These are phyloP conservation scores for Nesidiocoris tenuis DNA, from an alignment of 2,888 invertebrate species.

Conservation along the genomic window DNA sequence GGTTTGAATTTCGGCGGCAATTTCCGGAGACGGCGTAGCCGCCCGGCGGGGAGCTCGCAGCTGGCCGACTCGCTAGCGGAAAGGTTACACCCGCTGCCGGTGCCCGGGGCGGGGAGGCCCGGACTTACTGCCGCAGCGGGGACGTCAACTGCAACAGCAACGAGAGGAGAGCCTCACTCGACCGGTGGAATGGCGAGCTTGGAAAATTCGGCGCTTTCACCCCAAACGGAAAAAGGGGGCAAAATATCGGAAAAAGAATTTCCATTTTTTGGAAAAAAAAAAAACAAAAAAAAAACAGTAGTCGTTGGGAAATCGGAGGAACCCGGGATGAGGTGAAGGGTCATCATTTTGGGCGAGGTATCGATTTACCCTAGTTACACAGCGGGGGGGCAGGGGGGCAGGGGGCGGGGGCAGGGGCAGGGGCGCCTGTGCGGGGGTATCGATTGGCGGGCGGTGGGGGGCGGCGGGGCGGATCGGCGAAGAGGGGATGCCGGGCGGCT, in stretches of 20 bases:
- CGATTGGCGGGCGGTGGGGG: slow-evolving; percentile 52
- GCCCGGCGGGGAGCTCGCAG: not conserved
- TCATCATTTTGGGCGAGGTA: slow-evolving; percentile 18
- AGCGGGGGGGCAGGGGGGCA: not conserved
- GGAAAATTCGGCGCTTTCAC: no score
- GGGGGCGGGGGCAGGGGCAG: not conserved
- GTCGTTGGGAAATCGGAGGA: not conserved
- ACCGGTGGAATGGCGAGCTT: no score
- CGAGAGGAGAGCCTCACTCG: not conserved
- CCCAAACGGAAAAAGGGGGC: no score
- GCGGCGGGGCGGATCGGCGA: slow-evolving; percentile 1
- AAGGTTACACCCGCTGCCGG: not conserved
- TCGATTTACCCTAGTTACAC: slow-evolving; percentile 47
- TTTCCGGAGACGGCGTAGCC: no score
- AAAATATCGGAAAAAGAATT: no score
- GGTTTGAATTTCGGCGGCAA: no score
- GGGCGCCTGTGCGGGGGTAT: slow-evolving; percentile 48
- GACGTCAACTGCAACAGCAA: not conserved
- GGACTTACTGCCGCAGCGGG: not conserved
- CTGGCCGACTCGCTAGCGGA: not conserved
- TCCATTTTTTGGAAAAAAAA: not conserved
- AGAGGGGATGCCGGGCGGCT: not conserved
- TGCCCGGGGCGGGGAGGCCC: not conserved
- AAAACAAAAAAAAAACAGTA: no score
- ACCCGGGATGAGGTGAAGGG: not conserved